Base-by-base conservation (phyloP, 2,797 vertebrate genomes). In the Danio kyathit region DNA sequence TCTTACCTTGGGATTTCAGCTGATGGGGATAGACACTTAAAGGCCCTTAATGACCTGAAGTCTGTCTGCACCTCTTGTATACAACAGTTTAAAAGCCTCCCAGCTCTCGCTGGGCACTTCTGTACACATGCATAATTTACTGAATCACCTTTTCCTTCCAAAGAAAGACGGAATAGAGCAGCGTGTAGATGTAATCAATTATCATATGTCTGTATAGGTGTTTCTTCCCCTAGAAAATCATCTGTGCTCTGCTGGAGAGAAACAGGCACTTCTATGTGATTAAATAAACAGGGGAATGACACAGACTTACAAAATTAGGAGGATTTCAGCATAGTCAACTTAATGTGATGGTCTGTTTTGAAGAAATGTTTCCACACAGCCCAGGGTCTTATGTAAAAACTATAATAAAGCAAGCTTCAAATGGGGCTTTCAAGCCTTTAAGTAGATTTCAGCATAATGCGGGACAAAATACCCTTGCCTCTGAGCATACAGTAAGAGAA, bases 111-210 rank as follows among this genome's bases (percentile, higher is more conserved):
- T 4, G 29, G 87, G 87, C 85, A 78, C 92, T 93, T 91, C 90
- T 89, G 90, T 89, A 85, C 70, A 84, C 89, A 94, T 94, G 89
- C 91, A 94, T 94, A 93, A 94, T 95, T 94, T 93, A 94, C 80
- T 74, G 91, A 94, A 91, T 89, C 89, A 89, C 88, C 88, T 88
- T 86, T 89, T 81, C 75, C 90, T 91, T 85, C 82, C 85, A 91
- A 79, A 89, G 86, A 89, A 85, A 84, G 80, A 90, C 87, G 87
- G 86, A 84, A 90, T 83, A 88, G 90, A 89, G 92, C 87, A 85
- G 88, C 90, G 90, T 85, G 88, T 89, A 93, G 89, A 90, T 87
- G 89, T 91, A 91, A 93, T 95, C 92, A 93, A 93, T 94, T 93
- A 93, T 86, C 84, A 88, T 86, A 88, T 77, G 86, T 89, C 91